Conservation (phyloP, 2,113 vertebrate species). For the Nematolebias whitei region DNA sequence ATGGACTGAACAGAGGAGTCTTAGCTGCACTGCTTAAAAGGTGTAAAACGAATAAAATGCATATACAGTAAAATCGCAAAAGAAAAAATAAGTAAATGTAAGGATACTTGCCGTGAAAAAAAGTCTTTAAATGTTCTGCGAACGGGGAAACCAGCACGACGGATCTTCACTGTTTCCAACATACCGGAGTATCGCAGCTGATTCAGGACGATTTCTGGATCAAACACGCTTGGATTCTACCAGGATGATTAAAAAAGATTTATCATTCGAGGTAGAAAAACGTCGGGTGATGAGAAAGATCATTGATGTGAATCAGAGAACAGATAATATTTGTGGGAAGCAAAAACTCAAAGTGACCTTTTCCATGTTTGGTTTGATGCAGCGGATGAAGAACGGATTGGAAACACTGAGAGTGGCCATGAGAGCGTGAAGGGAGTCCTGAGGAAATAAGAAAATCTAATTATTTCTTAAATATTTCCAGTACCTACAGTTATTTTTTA, state of each 20-base stretch:
- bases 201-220: constrained; percentile 88
- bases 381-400: constrained; percentile 94
- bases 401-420: constrained; percentile 91
- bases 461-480: not conserved
- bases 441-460: constrained; percentile 20
- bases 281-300: not conserved
- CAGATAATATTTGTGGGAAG: not conserved
- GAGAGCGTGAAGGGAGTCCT: constrained; percentile 92
- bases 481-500: too few relatives aligned
- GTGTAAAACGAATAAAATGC: too few relatives aligned
- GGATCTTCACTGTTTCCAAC: constrained; percentile 92
- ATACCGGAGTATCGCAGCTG: constrained; percentile 92
- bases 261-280: not conserved
- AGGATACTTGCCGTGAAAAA: constrained; percentile 78
- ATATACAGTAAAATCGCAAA: not conserved
- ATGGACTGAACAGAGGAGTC: not conserved
- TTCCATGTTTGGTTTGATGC: constrained; percentile 92
- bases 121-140: constrained; percentile 90
- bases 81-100: not conserved
- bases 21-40: not conserved
- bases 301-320: not conserved
- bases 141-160: constrained; percentile 90
- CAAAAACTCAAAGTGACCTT: constrained; percentile 77
- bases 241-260: not conserved
- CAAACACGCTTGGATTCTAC: constrained; percentile 84